A percentile compares a stretch with the other conserved stretches of the same genome.
Evolutionary conservation across 2,113 vertebrate species (phyloP).

Genomic region (Theropithecus gelada): DNA sequence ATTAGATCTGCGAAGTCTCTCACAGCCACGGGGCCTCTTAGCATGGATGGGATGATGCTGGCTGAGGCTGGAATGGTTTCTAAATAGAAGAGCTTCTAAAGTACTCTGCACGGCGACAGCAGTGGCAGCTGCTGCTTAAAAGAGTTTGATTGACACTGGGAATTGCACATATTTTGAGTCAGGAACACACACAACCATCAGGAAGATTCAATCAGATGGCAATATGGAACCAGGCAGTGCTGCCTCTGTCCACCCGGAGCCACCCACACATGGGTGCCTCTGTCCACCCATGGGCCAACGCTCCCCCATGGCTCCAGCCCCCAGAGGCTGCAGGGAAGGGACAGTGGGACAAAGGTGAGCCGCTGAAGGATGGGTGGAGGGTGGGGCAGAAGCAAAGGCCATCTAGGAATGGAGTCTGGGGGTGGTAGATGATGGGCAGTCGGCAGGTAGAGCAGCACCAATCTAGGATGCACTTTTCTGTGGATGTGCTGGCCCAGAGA

Average conservation of each 20-base stretch:
- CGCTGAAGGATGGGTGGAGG: neutral
- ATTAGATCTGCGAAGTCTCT: neutral
- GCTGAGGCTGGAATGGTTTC: neutral
- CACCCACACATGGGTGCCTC: neutral
- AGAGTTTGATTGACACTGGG: constrained; percentile 12
- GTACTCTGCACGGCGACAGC: neutral
- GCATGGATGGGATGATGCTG: neutral
- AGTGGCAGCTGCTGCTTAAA: constrained; percentile 52
- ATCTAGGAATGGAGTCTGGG: neutral
- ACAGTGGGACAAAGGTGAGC: neutral
- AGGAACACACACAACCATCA: constrained; percentile 29
- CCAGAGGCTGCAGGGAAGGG: neutral
- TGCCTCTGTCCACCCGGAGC: neutral
- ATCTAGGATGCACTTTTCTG: neutral
- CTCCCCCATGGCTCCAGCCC: neutral
- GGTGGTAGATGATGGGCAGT: neutral
- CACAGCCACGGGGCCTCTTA: constrained; percentile 43
- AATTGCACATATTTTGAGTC: constrained; percentile 49
- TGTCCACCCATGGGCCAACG: neutral
- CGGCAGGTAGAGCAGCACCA: neutral
- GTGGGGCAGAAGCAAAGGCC: neutral
- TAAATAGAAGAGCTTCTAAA: constrained; percentile 53
- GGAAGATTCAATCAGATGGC: constrained; percentile 41
- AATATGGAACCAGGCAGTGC: neutral
- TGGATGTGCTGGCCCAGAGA: neutral